These are phyloP conservation scores for Drosophila murphyi DNA, from an alignment of 1,140 invertebrate genomes.

Conservation along the genomic window DNA sequence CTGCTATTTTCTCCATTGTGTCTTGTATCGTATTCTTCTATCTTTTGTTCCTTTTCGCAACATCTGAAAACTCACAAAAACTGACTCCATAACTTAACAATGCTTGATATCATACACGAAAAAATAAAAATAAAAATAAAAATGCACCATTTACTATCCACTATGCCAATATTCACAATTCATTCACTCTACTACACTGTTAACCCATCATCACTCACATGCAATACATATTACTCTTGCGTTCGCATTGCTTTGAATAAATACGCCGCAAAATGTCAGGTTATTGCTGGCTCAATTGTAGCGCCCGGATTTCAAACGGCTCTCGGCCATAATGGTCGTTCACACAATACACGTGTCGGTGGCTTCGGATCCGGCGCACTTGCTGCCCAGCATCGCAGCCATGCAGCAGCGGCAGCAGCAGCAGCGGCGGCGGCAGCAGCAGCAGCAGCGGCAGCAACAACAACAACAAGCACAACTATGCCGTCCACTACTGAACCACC, in stretches of 20 bases:
- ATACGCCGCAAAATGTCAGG: constrained; percentile 50
- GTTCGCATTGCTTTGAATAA: constrained; percentile 27
- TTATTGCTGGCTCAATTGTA: constrained; percentile 82
- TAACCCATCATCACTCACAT: constrained; percentile 9
- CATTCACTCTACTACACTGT: background rate
- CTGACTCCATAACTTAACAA: background rate
- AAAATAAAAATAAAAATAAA: background rate
- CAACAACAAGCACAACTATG: constrained; percentile 35
- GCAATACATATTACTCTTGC: constrained; percentile 14
- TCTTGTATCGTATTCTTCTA: constrained; percentile 72
- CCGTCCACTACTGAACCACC: constrained; percentile 14
- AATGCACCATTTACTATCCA: constrained; percentile 26
- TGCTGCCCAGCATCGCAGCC: constrained; percentile 55
- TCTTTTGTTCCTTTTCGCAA: constrained; percentile 50
- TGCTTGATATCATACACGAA: background rate
- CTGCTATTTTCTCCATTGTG: constrained; percentile 51
- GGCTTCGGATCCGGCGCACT: constrained; percentile 57
- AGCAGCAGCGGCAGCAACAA: constrained; percentile 41
- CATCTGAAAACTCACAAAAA: background rate
- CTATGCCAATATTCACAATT: constrained; percentile 2
- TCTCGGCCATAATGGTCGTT: constrained; percentile 75
- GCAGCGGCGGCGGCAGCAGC: constrained; percentile 46
- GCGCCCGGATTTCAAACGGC: constrained; percentile 81
- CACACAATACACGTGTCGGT: constrained; percentile 70
- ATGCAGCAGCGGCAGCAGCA: constrained; percentile 46